phyloP scores from a whole-genome alignment of 1,140 invertebrate genomes.

The Uloborus diversus region DNA sequence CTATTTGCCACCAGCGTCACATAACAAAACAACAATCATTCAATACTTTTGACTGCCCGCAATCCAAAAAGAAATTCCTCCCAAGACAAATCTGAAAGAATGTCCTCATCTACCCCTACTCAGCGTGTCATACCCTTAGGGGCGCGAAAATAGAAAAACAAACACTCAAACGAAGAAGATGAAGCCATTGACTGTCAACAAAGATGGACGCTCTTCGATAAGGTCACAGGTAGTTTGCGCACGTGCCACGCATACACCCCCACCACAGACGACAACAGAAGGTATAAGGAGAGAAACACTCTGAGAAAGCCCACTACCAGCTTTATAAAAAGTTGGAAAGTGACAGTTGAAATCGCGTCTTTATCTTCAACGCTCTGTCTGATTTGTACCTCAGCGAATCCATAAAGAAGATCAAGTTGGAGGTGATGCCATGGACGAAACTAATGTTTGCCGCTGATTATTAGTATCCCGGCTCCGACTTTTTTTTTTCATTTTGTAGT shows the following conservation, averaged over 20 bases:
- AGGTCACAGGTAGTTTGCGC: constrained; percentile 1
- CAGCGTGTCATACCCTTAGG: too few relatives aligned
- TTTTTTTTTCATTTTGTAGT: too few relatives aligned
- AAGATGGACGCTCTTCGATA: constrained; percentile 19
- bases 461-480: constrained; percentile 35
- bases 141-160: too few relatives aligned
- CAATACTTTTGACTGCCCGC: too few relatives aligned
- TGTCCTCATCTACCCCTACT: too few relatives aligned
- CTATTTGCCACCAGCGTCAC: too few relatives aligned
- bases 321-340: not conserved
- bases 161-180: too few relatives aligned
- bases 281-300: not conserved
- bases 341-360: constrained; percentile 11
- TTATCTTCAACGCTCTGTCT: constrained; percentile 12
- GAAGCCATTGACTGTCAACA: constrained; percentile 27
- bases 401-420: constrained; percentile 14
- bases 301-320: not conserved
- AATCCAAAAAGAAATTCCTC: too few relatives aligned
- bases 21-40: too few relatives aligned
- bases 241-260: constrained; percentile 32
- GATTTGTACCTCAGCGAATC: constrained; percentile 1
- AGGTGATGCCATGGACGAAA: not conserved
- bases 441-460: constrained; percentile 4
- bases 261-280: constrained; percentile 3
- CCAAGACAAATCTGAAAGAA: too few relatives aligned